phyloP scores from a whole-genome alignment of 2,888 invertebrate species.

The Notodonta ziczac region DNA sequence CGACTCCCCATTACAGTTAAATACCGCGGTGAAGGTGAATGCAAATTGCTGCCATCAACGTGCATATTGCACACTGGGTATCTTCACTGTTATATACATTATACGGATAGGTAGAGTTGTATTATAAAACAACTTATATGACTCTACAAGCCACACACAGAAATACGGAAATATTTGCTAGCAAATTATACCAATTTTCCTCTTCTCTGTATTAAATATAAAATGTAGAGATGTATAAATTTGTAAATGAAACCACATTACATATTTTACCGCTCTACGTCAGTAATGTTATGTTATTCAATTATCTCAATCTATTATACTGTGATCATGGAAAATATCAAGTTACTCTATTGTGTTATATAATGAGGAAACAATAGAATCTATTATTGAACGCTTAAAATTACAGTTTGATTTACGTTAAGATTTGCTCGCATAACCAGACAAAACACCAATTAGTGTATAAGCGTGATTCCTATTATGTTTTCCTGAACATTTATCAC shows the following conservation, averaged over 20 bases:
- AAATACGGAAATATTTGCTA: no score
- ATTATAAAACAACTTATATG: background rate
- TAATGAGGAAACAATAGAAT: constrained; percentile 1
- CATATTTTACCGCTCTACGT: background rate
- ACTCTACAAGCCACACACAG: background rate
- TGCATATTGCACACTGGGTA: constrained; percentile 16
- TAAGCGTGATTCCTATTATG: background rate
- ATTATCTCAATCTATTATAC: background rate
- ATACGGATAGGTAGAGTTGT: background rate
- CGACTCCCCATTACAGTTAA: constrained; percentile 28
- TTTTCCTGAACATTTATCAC: background rate
- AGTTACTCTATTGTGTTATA: background rate
- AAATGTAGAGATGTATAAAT: background rate
- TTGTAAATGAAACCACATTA: background rate
- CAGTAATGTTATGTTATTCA: background rate
- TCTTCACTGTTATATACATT: constrained; percentile 1
- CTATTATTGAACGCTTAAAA: background rate
- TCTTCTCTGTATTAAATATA: background rate
- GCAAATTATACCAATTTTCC: no score
- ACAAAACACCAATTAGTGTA: constrained; percentile 3
- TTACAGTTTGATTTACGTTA: background rate
- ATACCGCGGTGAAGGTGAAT: constrained; percentile 35
- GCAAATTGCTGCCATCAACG: constrained; percentile 33
- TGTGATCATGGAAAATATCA: background rate
- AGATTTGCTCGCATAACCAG: background rate